phyloP scores from a whole-genome alignment of 2,797 vertebrate species.

The Gadopsis marmoratus region DNA sequence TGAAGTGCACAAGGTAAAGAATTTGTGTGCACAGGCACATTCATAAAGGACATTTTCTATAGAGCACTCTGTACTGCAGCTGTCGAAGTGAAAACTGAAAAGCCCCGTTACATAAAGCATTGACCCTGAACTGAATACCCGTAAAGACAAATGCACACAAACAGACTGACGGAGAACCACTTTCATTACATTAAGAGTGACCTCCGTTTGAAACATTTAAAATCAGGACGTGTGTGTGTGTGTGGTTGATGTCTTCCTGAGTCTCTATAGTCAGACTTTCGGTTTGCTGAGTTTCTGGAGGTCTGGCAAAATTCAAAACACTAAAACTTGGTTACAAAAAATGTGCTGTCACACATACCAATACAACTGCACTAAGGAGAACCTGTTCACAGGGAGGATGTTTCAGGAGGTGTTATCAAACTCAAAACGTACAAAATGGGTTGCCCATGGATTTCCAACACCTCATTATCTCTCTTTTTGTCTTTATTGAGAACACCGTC shows the following conservation, averaged over 20 bases:
- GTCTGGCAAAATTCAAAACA: background rate
- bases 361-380: background rate
- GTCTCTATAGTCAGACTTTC: background rate
- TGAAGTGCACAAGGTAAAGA: conserved; percentile 18
- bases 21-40: background rate
- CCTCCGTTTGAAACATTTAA: background rate
- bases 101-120: no score
- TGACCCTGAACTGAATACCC: background rate
- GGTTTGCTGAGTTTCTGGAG: background rate
- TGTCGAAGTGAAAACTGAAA: background rate
- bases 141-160: background rate
- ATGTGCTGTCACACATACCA: background rate
- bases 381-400: background rate
- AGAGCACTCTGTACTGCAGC: background rate
- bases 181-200: background rate
- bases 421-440: background rate
- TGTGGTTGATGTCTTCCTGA: background rate
- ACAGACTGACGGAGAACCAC: background rate
- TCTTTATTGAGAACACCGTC: background rate
- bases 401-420: background rate
- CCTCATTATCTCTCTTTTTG: background rate
- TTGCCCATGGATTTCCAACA: background rate
- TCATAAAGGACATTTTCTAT: conserved; percentile 11
- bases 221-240: background rate
- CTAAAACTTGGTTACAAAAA: background rate